These are phyloP conservation scores for Reticulitermes lucifugus DNA, from an alignment of 2,888 invertebrate genomes.

Conservation along the genomic window DNA sequence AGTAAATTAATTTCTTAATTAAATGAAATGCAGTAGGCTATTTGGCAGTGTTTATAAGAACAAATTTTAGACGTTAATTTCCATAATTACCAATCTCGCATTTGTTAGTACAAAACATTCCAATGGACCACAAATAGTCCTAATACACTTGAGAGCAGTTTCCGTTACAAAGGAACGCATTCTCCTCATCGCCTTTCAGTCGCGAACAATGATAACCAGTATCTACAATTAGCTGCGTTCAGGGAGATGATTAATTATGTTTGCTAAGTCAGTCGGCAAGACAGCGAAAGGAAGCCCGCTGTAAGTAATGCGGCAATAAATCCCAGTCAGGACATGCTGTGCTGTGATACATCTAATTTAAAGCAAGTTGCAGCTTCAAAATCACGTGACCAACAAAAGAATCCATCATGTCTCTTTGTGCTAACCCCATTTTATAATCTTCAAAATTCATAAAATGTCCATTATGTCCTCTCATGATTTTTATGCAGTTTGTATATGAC, in stretches of 20 bases:
- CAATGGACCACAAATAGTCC: not conserved
- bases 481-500: too few relatives aligned
- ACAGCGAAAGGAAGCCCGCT: conserved; percentile 1
- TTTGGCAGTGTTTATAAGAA: too few relatives aligned
- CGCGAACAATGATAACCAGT: conserved; percentile 32
- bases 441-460: too few relatives aligned
- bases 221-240: conserved; percentile 33
- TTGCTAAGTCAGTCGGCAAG: conserved; percentile 36
- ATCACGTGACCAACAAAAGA: conserved; percentile 7
- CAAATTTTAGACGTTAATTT: not conserved
- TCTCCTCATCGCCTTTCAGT: not conserved
- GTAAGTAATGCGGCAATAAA: conserved; percentile 15
- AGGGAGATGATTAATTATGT: conserved; percentile 29
- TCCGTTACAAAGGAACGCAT: not conserved
- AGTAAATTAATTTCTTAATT: too few relatives aligned
- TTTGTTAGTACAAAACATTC: not conserved
- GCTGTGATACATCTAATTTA: conserved; percentile 28
- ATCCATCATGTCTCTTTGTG: not conserved
- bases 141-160: not conserved
- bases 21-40: too few relatives aligned
- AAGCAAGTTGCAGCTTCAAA: not conserved
- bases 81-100: not conserved
- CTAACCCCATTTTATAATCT: not conserved
- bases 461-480: too few relatives aligned
- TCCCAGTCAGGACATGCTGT: conserved; percentile 22